These are phyloP conservation scores for Zapornia atra DNA, from an alignment of 2,113 vertebrate species.

Conservation along the genomic window DNA sequence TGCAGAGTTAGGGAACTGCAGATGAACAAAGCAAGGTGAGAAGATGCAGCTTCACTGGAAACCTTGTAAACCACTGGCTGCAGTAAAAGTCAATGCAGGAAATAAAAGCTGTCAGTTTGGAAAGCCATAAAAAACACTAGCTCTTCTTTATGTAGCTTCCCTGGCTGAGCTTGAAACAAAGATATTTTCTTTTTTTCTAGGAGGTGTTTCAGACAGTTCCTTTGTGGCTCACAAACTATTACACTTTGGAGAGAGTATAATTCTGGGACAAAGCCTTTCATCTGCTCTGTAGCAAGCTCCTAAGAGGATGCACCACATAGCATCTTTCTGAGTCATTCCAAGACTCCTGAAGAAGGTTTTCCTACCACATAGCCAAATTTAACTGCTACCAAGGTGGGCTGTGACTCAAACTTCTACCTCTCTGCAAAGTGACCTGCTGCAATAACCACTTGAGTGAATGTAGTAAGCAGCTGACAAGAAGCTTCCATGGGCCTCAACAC, in stretches of 20 bases:
- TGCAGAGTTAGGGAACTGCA: neutral
- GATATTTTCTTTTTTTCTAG: neutral
- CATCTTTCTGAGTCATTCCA: neutral
- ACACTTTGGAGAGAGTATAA: neutral
- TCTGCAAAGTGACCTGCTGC: neutral
- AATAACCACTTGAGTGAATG: neutral
- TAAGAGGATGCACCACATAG: neutral
- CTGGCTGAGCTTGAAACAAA: neutral
- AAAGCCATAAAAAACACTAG: neutral
- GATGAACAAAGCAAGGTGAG: neutral
- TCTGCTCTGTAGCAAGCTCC: neutral
- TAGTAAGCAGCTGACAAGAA: neutral
- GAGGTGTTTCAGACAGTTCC: neutral
- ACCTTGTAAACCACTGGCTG: neutral
- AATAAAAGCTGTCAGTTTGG: conserved; percentile 10
- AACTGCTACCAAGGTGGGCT: neutral
- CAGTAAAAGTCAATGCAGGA: neutral
- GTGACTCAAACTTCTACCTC: neutral
- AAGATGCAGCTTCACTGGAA: neutral
- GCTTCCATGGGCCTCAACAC: neutral
- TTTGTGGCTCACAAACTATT: neutral
- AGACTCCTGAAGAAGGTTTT: neutral
- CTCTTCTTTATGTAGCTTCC: neutral
- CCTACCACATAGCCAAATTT: neutral
- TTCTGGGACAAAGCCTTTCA: conserved; percentile 5